These are phyloP conservation scores for Abrostola tripartita DNA, from an alignment of 2,888 invertebrate species.

Conservation along the genomic window DNA sequence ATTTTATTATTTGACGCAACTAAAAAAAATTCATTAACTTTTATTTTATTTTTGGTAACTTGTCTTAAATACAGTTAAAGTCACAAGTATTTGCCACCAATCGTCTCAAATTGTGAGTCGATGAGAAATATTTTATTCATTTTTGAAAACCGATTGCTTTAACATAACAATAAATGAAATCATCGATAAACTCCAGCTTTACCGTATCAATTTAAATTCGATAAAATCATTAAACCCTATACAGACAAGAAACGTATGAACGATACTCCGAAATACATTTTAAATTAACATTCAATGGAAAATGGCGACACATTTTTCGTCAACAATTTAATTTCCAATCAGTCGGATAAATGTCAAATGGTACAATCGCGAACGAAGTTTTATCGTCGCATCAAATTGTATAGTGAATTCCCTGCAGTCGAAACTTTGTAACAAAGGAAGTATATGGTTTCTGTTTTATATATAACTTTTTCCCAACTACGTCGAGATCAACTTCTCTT, in stretches of 20 bases:
- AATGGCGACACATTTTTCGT: slow-evolving; percentile 21
- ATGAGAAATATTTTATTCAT: no score
- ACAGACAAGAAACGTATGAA: slow-evolving; percentile 22
- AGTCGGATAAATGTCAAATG: slow-evolving; percentile 17
- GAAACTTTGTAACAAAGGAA: slow-evolving; percentile 46
- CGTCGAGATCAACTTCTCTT: not conserved
- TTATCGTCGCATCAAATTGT: slow-evolving; percentile 34
- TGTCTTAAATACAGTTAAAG: no score
- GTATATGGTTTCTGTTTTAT: slow-evolving; percentile 22
- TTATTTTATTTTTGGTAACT: no score
- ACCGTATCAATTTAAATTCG: slow-evolving; percentile 4
- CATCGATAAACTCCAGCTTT: slow-evolving; percentile 3
- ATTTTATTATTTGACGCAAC: no score
- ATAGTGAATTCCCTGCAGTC: slow-evolving; percentile 36
- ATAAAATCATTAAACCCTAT: slow-evolving; percentile 16
- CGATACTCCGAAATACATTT: slow-evolving; percentile 13
- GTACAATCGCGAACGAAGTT: slow-evolving; percentile 33
- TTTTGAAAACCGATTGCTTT: no score
- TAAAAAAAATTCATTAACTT: no score
- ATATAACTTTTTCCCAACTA: not conserved
- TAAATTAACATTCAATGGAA: slow-evolving; percentile 20
- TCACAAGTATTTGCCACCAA: no score
- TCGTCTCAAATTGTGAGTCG: no score
- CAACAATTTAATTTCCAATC: slow-evolving; percentile 48
- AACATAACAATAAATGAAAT: no score